Evolutionary conservation across 2,888 invertebrate species (phyloP).

Genomic region (Lottia gigantea): DNA sequence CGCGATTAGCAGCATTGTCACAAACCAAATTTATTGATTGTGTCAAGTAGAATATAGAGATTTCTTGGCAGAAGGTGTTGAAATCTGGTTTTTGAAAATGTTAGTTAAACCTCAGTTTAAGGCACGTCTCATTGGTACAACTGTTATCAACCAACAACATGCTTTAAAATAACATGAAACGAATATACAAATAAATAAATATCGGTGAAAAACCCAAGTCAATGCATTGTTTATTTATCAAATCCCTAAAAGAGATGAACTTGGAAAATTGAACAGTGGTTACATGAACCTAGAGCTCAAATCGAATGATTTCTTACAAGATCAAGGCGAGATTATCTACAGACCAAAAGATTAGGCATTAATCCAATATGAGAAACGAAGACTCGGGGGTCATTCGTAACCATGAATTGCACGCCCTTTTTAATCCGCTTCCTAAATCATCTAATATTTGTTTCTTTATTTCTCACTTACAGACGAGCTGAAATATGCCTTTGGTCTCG

Average conservation of each 20-base stretch:
- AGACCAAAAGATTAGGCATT: slow-evolving; percentile 6
- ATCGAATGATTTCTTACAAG: not conserved
- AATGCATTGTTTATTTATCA: not conserved
- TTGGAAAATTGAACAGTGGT: not conserved
- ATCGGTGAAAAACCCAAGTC: not conserved
- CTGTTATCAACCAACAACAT: no score
- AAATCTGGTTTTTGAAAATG: no score
- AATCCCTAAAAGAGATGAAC: not conserved
- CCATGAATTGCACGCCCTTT: slow-evolving; percentile 6
- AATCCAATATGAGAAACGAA: not conserved
- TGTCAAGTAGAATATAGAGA: no score
- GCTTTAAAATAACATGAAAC: no score
- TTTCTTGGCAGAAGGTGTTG: no score
- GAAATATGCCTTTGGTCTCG: not conserved
- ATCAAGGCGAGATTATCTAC: not conserved
- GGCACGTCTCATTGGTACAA: no score
- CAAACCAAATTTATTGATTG: no score
- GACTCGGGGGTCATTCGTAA: slow-evolving; percentile 5
- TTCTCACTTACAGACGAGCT: not conserved
- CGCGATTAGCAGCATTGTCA: no score
- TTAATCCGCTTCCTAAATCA: slow-evolving; percentile 1
- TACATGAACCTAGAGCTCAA: not conserved
- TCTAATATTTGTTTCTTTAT: slow-evolving; percentile 5
- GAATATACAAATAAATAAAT: not conserved
- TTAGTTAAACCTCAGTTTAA: no score